Base-by-base conservation (phyloP, 2,888 invertebrate species). In the Drosophila falleni region DNA sequence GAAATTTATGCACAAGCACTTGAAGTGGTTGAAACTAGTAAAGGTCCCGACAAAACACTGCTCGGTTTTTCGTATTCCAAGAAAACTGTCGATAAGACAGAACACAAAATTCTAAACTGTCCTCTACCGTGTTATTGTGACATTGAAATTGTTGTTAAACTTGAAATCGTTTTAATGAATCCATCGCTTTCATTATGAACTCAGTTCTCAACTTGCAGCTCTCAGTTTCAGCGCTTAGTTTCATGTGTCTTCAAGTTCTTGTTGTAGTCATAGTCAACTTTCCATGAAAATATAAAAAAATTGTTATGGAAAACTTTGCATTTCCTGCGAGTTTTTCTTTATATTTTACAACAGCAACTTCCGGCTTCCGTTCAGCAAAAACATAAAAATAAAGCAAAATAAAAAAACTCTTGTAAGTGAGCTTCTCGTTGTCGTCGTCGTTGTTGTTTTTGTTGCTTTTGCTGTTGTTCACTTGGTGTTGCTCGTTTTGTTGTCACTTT, bases 331-430 rank as follows among this genome's bases (percentile, higher is more conserved):
- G 81, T 81, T 85, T 78, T 86, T 77, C 69, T 78, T 73, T 59
- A 74, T 75, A 89, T 86, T 86, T 81, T 88, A 80, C 86, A 88
- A 69, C 80, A 76, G 88, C 73, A 75, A 87, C 89, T 78, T 86
- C 86, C 86, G 74, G 84, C 68, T 89, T 89, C 86, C 89, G 89
- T 53, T 81, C 39, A 26, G 33, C 58, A 42, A 54, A 54, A 67
- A 76, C 59, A 71, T 65, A 75, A 88, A 87, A 89, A 89, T 84
- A 73, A 78, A 76, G 23, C 23, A 19, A 19, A 89, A 89, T 84
- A 73, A 78, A 76, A 63, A 76, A 74, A 68, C 66, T 69, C 65
- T 51, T 75, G 69, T 41, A 66, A 49, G 63, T 56, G 64, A 56
- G 46, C 33, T 23, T 31, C 44, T 59, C 39, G 11, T 62, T 54